Percentiles rank a stretch among this genome's conserved stretches.
phyloP scores from a whole-genome alignment of 2,797 vertebrate genomes.

The Argya squamiceps region DNA sequence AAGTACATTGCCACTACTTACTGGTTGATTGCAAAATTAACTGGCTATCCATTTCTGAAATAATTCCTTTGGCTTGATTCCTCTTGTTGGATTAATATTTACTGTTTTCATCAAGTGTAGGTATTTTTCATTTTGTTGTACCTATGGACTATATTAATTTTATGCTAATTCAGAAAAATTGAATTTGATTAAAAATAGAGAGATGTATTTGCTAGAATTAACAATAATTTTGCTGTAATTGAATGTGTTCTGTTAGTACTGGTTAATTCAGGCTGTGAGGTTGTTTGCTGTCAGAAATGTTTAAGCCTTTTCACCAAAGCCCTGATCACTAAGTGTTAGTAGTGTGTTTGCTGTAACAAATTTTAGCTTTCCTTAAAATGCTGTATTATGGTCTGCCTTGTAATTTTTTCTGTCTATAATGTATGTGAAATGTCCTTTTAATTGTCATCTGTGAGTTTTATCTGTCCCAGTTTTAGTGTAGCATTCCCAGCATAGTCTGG shows the following conservation, averaged over 20 bases:
- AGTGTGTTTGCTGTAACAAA: neutral
- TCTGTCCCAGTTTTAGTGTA: neutral
- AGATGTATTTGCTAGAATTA: conserved; percentile 9
- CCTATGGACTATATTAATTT: conserved; percentile 13
- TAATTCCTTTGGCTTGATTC: conserved; percentile 27
- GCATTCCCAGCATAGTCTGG: neutral
- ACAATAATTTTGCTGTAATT: conserved; percentile 12
- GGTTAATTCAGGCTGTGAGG: neutral
- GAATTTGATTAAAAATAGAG: conserved; percentile 22
- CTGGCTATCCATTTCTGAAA: conserved; percentile 40
- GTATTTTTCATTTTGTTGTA: conserved; percentile 6
- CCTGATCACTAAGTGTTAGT: neutral
- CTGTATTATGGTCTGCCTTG: neutral
- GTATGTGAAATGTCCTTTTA: neutral
- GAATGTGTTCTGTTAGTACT: neutral
- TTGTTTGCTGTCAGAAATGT: neutral
- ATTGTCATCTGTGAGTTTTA: neutral
- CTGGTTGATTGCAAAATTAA: conserved; percentile 49
- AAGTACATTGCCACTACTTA: conserved; percentile 34
- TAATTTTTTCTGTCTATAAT: neutral
- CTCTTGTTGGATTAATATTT: conserved; percentile 28
- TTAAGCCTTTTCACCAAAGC: neutral
- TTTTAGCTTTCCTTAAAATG: conserved; percentile 4
- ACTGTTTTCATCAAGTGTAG: conserved; percentile 24
- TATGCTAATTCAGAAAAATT: conserved; percentile 49